phyloP scores from a whole-genome alignment of 2,888 invertebrate species.

The Troides aeacus region DNA sequence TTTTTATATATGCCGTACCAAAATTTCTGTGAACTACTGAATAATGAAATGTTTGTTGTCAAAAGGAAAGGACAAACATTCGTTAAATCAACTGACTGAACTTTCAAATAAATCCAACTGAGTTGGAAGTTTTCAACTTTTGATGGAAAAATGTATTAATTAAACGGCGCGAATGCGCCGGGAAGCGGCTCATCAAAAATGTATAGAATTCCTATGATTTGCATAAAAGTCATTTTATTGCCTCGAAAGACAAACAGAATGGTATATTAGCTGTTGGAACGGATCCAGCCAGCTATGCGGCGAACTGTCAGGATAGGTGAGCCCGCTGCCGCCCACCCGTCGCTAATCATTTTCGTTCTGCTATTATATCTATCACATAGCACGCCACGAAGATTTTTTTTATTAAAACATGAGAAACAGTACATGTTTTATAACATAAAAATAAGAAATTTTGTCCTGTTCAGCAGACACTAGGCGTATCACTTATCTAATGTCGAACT shows the following conservation, averaged over 20 bases:
- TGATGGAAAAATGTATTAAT: conserved; percentile 77
- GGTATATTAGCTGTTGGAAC: conserved; percentile 75
- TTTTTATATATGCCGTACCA: not conserved
- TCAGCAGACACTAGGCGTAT: no score
- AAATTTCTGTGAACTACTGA: not conserved
- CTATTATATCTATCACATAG: not conserved
- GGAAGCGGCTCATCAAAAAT: conserved; percentile 75
- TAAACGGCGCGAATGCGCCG: conserved; percentile 68
- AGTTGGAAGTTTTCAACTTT: conserved; percentile 34
- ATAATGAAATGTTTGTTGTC: not conserved
- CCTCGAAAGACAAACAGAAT: conserved; percentile 79
- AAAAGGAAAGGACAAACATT: not conserved
- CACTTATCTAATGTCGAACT: no score
- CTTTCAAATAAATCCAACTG: conserved; percentile 23
- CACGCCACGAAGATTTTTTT: not conserved
- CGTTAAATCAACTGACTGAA: conserved; percentile 13
- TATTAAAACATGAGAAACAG: not conserved
- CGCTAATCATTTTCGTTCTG: conserved; percentile 20
- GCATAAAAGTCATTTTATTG: conserved; percentile 81
- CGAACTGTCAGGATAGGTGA: conserved; percentile 33
- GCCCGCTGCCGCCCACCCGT: conserved; percentile 19
- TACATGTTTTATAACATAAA: no score
- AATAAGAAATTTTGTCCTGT: no score
- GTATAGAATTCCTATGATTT: conserved; percentile 80
- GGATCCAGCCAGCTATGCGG: conserved; percentile 64